Evolutionary conservation across 2,888 invertebrate species (phyloP), one percentile per base, ranked within the genome.

Genomic region (Caenorhabditis sp.): DNA sequence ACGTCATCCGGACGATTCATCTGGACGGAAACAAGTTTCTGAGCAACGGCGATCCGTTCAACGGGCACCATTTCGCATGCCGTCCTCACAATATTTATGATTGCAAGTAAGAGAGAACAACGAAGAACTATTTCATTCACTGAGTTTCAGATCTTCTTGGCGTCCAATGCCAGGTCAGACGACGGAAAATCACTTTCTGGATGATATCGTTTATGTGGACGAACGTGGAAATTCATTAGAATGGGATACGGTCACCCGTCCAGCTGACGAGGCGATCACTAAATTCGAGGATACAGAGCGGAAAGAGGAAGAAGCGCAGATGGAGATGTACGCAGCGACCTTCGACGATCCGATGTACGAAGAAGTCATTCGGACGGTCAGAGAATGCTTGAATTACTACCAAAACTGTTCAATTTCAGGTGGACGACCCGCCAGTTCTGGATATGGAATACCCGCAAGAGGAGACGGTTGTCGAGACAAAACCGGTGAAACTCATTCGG

Each of bases 1-100:
- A 83, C 37, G 80, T 80, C 2, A 75, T 83, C 27, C 53, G 81
- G 24, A 83, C 83, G 26, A 80, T 83, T 53, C 81, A 79, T 55
- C 66, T 83, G 1, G 70, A 78, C 20, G 76, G 73, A n/a, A 43
- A 52, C 46, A 70, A 62, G 45, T 68, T 83, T 32, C 26, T 83
- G 35, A 83, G 81, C 32, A 68, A 50, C 22, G 73, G 71, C 8
- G 83, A 83, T 58, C 81, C 83, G 13, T 81, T 83, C 48, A 32
- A 30, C 20, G 83, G 83, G 9, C 83, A 83, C 55, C 83, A 83
- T 68, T 80, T 78, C 45, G 76, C 66, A 6, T 83, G 83, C 45
- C 43, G 61, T 7, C 81, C 83, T 17, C 76, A 77, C 27, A 77
- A 65, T 56, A 50, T 65, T 20, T 72, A 72, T 15, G 77, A 77